Evolutionary conservation across 1,140 invertebrate species (phyloP), one percentile per base, ranked within the genome.

Genomic region (Lepidurus packardi): DNA sequence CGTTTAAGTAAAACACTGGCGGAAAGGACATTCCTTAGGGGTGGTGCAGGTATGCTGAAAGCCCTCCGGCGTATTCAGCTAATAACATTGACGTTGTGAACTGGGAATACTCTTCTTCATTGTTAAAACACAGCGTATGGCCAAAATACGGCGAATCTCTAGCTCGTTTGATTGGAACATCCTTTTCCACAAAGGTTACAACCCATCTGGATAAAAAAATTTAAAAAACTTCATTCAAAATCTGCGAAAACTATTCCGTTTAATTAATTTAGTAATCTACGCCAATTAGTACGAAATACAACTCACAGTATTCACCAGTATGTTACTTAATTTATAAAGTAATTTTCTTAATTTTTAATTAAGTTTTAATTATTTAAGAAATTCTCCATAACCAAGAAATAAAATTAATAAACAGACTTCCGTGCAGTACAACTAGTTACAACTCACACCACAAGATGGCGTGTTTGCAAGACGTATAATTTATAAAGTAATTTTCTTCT

Each of bases 141-240:
- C 83, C 83, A 78, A 83, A 83, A 78, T 82, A 81, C 3, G 82
- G 82, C 11, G 24, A 79, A 7, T 83, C 82, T 78, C 80, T 84
- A 24, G 73, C 79, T 65, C 80, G 88, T 81, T 89, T 89, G 6
- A 89, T 88, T 83, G 90, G 89, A 75, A 89, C 88, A 80, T 90
- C 90, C 82, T 89, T 90, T 3, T 87, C 84, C 80, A 94, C 90
- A 81, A 94, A 92, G 0, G 93, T 94, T 41, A 94, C 89, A 1
- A 90, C 87, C 91, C 92, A 93, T 74, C 89, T 88, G 76, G 45
- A 80, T 80, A 79, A 77, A 42, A 78, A 79, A 77, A 80, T 75
- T 34, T 47, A 6, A 16, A 73, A 78, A 11, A n/a, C 21, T 73
- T 78, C 1, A 7, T 73, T 10, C 0, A 9, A 78, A 43, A 41